Evolutionary conservation across 1,140 invertebrate species (phyloP).

Genomic region (Manduca sexta): DNA sequence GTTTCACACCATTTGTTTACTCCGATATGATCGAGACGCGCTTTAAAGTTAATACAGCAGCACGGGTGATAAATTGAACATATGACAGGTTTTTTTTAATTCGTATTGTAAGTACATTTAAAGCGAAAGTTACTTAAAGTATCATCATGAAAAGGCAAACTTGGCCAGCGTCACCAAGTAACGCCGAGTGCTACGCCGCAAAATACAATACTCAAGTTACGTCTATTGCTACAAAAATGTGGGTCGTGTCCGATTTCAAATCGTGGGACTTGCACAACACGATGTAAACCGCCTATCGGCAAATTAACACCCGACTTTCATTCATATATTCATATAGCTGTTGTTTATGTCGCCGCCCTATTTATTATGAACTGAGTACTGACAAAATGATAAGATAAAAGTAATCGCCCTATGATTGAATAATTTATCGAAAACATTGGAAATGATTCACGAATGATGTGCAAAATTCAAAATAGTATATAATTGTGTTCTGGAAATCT

Average conservation of each 20-base stretch:
- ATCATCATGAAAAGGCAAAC: not conserved
- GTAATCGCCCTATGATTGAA: conserved; percentile 20
- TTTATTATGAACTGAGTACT: conserved; percentile 7
- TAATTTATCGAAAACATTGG: conserved; percentile 13
- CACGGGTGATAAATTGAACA: no score
- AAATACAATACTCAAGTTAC: conserved; percentile 45
- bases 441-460: not conserved
- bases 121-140: no score
- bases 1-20: no score
- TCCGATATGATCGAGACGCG: no score
- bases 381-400: conserved; percentile 20
- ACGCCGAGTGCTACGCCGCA: conserved; percentile 15
- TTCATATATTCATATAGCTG: not conserved
- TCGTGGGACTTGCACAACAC: conserved; percentile 45
- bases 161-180: not conserved
- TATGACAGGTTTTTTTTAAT: no score
- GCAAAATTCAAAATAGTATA: no score
- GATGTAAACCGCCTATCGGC: conserved; percentile 9
- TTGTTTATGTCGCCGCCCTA: conserved; percentile 6
- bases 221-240: conserved; percentile 54
- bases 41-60: no score
- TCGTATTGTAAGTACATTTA: no score
- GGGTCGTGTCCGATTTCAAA: conserved; percentile 54
- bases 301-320: conserved; percentile 14
- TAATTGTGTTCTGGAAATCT: no score